Conservation (phyloP, 2,797 vertebrate species). For the Fistularia commersonii region DNA sequence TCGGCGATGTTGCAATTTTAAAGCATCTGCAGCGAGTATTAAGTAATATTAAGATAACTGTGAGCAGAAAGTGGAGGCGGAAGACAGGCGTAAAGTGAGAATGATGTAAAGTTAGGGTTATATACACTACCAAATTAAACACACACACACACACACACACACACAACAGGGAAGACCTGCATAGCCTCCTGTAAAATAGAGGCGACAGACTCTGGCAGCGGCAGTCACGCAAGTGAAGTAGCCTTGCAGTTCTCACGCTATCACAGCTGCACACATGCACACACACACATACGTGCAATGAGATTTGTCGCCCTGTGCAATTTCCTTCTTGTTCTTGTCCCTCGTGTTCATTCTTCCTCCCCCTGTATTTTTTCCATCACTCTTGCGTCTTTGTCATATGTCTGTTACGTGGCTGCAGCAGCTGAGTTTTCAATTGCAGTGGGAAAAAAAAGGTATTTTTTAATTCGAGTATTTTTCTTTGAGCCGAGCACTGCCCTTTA, state of each 20-base stretch:
- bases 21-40: conserved; percentile 6
- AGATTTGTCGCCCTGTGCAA: conserved; percentile 16
- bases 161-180: conserved; percentile 63
- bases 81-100: conserved; percentile 31
- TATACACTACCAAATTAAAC: conserved; percentile 20
- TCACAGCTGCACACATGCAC: conserved; percentile 45
- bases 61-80: conserved; percentile 17
- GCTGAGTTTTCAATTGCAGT: too few species aligned
- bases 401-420: too few species aligned
- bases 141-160: conserved; percentile 21
- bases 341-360: conserved; percentile 27
- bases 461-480: too few species aligned
- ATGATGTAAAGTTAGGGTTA: conserved; percentile 37
- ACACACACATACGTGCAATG: conserved; percentile 10
- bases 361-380: too few species aligned
- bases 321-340: conserved; percentile 17
- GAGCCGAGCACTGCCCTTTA: too few species aligned
- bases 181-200: conserved; percentile 70
- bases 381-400: too few species aligned
- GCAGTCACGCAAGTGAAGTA: conserved; percentile 67
- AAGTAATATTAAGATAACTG: conserved; percentile 40
- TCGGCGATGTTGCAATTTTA: background rate
- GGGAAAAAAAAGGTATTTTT: too few species aligned
- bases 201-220: conserved; percentile 72
- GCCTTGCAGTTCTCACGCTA: conserved; percentile 69